phyloP scores from a whole-genome alignment of 2,113 vertebrate species.

The Rhabdornis inornatus region DNA sequence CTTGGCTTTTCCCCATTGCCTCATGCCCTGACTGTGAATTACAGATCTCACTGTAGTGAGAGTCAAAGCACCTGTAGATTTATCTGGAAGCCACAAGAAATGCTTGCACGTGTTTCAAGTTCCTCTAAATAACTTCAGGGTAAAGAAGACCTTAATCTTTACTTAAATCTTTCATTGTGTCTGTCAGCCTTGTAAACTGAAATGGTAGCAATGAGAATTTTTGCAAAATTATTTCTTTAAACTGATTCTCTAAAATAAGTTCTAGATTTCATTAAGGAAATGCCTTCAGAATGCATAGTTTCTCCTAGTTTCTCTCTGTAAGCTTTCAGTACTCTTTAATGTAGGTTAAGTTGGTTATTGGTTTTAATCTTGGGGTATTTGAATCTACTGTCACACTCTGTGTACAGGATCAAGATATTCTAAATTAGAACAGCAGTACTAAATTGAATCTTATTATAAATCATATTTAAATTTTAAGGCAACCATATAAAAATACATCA shows the following conservation, averaged over 20 bases:
- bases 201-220: neutral
- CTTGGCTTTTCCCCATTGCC: neutral
- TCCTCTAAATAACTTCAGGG: neutral
- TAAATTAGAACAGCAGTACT: neutral
- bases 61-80: neutral
- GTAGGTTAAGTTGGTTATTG: neutral
- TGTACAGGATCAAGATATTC: neutral
- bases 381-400: neutral
- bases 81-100: neutral
- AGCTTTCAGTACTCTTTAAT: neutral
- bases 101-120: neutral
- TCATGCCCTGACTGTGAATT: neutral
- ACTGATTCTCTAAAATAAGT: neutral
- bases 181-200: neutral
- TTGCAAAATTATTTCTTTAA: neutral
- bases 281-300: neutral
- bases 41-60: neutral
- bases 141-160: neutral
- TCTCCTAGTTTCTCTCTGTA: neutral
- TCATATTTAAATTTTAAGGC: neutral
- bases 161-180: neutral
- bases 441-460: neutral
- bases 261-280: neutral
- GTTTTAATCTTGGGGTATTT: neutral
- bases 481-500: neutral